Conservation (phyloP, 2,797 vertebrate species). For the Enteromius argenteus region DNA sequence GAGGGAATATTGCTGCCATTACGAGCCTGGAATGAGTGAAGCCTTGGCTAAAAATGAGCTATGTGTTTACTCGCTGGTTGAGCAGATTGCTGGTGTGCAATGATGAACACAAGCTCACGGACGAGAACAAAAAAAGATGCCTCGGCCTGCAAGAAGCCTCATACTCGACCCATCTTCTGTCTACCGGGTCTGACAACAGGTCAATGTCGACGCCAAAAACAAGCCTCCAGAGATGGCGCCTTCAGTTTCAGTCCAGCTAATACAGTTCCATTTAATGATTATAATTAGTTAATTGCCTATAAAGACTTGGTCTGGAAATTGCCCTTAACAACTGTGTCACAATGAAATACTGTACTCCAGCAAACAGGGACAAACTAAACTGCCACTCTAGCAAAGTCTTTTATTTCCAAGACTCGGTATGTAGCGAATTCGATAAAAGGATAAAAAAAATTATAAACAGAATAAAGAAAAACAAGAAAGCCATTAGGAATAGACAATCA, state of each 20-base stretch:
- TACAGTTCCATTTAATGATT: constrained; percentile 46
- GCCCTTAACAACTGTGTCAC: constrained; percentile 1
- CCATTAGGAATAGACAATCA: constrained; percentile 3
- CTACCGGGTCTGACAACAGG: constrained; percentile 14
- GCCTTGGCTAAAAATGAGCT: constrained; percentile 61
- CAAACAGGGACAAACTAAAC: constrained; percentile 25
- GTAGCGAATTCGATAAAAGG: neutral
- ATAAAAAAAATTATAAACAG: neutral
- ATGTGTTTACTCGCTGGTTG: constrained; percentile 47
- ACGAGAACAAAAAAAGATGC: neutral
- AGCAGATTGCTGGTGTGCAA: constrained; percentile 12
- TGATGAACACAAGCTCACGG: neutral
- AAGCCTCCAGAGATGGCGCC: neutral
- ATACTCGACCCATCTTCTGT: neutral
- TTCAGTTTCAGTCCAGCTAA: constrained; percentile 25
- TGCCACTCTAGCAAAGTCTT: constrained; percentile 20
- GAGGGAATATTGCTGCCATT: constrained; percentile 53
- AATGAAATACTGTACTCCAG: constrained; percentile 23
- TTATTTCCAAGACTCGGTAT: neutral
- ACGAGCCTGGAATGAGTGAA: constrained; percentile 47
- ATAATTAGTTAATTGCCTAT: constrained; percentile 58
- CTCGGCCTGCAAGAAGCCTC: neutral
- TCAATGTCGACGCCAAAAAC: constrained; percentile 25
- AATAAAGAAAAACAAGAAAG: neutral
- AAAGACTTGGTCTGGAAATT: constrained; percentile 38